Evolutionary conservation across 2,113 vertebrate species (phyloP), one percentile per base, ranked within the genome.

Genomic region (Ranitomeya variabilis): DNA sequence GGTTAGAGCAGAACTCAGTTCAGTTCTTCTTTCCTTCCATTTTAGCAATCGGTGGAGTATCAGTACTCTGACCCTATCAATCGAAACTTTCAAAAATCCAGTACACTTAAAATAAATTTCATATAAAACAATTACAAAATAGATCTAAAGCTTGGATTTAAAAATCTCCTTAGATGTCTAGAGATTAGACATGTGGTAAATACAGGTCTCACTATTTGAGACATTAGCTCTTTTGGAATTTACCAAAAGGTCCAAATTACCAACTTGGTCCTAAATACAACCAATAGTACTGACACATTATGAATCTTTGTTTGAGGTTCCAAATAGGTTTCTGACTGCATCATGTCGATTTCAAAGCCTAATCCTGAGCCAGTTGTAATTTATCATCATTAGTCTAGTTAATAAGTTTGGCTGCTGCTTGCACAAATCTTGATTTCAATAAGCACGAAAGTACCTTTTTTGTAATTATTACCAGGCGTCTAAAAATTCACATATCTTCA

Each of bases 341-440:
- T 69, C 19, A 55, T 69, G 45, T 16, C 15, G 82, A 71, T 84
- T 74, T 76, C 52, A 85, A 85, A 85, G 52, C 26, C 69, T 57
- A 59, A 45, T 21, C 7, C 23, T 21, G 26, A 45, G 52, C 83
- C 67, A 85, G 16, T 74, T 60, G 69, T 85, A 73, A 85, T 85
- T 85, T 45, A 85, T 85, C 83, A 85, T 85, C 83, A 74, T 74
- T 59, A 73, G 83, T 74, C 26, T 74, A 74, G 83, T 85, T 85
- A 85, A 85, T 85, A 85, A 85, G 69, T 73, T 85, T 74, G 83
- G 83, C 69, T 59, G 52, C 74, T 31, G 26, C 52, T 85, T 85
- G 83, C 67, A 59, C 71, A 59, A 55, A 74, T 85, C 23, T 60
- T 73, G 83, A 85, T 60, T 85, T 74, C 83, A 59, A 85, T 74